These are phyloP conservation scores for Passerina amoena DNA, from an alignment of 2,113 vertebrate genomes.

Conservation along the genomic window DNA sequence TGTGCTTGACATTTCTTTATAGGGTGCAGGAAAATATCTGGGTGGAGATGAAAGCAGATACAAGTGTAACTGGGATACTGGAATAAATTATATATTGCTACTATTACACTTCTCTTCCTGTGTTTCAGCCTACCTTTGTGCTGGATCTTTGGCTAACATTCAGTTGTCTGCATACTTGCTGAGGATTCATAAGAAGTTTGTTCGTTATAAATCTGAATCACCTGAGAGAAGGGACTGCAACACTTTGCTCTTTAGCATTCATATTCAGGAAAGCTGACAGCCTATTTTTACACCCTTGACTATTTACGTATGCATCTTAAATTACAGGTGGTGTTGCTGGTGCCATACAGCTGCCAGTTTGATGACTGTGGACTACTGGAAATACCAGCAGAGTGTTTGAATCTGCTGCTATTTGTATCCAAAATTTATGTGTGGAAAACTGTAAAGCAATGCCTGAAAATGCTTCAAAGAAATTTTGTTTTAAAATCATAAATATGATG, in stretches of 20 bases:
- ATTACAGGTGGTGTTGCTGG: background rate
- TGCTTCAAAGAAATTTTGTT: background rate
- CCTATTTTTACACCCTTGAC: background rate
- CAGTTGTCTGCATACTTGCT: slow-evolving; percentile 17
- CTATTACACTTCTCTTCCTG: slow-evolving; percentile 54
- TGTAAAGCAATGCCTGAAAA: background rate
- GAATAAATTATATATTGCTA: slow-evolving; percentile 66
- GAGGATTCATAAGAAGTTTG: background rate
- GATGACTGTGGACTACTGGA: background rate
- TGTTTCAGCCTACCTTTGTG: slow-evolving; percentile 50
- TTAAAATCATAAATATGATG: background rate
- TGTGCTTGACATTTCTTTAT: slow-evolving; percentile 68
- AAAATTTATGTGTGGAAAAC: background rate
- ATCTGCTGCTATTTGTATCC: background rate
- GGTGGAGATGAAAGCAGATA: slow-evolving; percentile 67
- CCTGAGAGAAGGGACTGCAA: background rate
- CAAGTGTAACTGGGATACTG: slow-evolving; percentile 56
- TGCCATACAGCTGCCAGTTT: background rate
- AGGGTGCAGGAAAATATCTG: slow-evolving; percentile 64
- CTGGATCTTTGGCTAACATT: slow-evolving; percentile 29
- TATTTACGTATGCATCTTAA: background rate
- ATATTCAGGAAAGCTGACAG: background rate
- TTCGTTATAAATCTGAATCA: background rate
- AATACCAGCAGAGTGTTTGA: background rate
- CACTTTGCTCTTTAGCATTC: background rate